A percentile compares a stretch with the other conserved stretches of the same genome.
These are phyloP conservation scores for Calliphora vomitoria DNA, from an alignment of 2,888 invertebrate genomes.

Conservation along the genomic window DNA sequence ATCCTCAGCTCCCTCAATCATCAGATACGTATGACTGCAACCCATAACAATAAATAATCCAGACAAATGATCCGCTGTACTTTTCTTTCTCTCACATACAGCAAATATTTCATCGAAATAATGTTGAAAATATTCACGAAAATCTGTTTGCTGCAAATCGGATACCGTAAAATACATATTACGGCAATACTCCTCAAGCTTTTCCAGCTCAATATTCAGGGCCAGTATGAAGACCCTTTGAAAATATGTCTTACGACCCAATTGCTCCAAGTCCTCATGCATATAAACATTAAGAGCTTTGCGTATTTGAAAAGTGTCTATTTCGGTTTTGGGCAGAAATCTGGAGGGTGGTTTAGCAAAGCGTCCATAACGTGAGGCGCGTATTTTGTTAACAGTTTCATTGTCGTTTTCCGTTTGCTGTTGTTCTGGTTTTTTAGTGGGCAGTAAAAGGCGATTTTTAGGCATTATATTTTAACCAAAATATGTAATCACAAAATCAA, in stretches of 20 bases:
- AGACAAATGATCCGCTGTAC: slow-evolving; percentile 77
- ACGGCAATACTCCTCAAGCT: not conserved
- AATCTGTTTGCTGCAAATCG: slow-evolving; percentile 33
- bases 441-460: not conserved
- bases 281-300: slow-evolving; percentile 79
- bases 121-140: slow-evolving; percentile 59
- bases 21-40: slow-evolving; percentile 76
- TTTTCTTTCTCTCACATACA: slow-evolving; percentile 49
- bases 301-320: slow-evolving; percentile 75
- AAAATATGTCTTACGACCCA: slow-evolving; percentile 78
- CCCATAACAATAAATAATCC: slow-evolving; percentile 79
- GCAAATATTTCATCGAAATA: slow-evolving; percentile 48
- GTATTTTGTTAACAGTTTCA: slow-evolving; percentile 18
- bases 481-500: not conserved
- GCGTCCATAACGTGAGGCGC: slow-evolving; percentile 36
- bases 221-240: slow-evolving; percentile 80
- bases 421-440: slow-evolving; percentile 2
- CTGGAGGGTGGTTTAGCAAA: not conserved
- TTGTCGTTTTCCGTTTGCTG: slow-evolving; percentile 12
- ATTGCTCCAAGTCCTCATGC: slow-evolving; percentile 75
- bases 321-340: slow-evolving; percentile 7
- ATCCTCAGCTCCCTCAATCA: slow-evolving; percentile 80
- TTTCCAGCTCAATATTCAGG: slow-evolving; percentile 73
- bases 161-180: not conserved
- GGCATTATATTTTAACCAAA: slow-evolving; percentile 37